Base-by-base conservation (phyloP, 1,140 invertebrate genomes). In the Drosophila melanica region DNA sequence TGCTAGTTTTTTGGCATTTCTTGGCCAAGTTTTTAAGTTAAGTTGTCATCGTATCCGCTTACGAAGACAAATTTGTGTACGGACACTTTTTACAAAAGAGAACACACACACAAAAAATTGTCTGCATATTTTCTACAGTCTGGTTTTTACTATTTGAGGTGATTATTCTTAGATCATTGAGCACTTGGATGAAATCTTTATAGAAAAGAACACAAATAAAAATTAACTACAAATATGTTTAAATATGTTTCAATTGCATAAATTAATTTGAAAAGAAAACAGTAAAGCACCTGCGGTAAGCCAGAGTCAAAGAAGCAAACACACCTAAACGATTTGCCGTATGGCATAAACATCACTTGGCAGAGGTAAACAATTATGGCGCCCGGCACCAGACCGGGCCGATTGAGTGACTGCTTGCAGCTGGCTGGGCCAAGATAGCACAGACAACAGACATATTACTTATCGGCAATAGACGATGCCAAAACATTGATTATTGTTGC, bases 401-500 rank as follows among this genome's bases (percentile, higher is more conserved):
- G 47, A 58, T 37, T 47, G 27, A 45, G 7, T 18, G 33, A 62
- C n/a, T 41, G 35, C 33, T 37, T 53, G 41, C 30, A 14, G 37
- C 51, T 45, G 65, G 18, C 30, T 20, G 58, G 12, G 11, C 45
- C 39, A 27, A 79, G 82, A 86, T 86, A 86, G 75, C 67, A 82
- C 67, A 82, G 74, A 62, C 44, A 67, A 37, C 64, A 66, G 66
- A 69, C 69, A 62, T 66, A 82, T 85, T 84, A 79, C 73, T 87
- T 89, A 90, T 90, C 74, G 55, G 63, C 50, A 65, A 54, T 71
- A 69, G 58, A 77, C 75, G 71, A 77, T 79, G 85, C 68, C 81
- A 63, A 66, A 50, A 62, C 89, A 79, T 75, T 85, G 89, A 90
- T 90, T 89, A 78, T 90, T 89, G 89, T 75, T 84, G 81, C 77